A percentile compares a stretch with the other conserved stretches of the same genome.
Evolutionary conservation across 1,140 invertebrate species (phyloP).

Genomic region (Berghia stephanieae): DNA sequence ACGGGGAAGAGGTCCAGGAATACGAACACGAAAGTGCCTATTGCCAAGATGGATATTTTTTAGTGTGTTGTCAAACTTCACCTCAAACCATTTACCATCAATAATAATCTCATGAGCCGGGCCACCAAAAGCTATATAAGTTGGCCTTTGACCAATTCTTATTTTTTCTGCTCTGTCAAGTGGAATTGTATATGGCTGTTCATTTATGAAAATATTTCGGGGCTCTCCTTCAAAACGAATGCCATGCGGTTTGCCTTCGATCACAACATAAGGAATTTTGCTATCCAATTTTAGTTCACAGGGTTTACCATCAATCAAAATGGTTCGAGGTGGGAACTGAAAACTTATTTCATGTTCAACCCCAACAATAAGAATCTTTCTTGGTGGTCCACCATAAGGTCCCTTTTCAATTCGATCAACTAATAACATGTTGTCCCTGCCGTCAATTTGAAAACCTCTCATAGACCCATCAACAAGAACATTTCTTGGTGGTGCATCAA

Average conservation of each 20-base stretch:
- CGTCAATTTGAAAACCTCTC: constrained; percentile 58
- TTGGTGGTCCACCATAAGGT: constrained; percentile 55
- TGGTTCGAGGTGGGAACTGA: constrained; percentile 67
- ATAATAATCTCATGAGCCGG: constrained; percentile 85
- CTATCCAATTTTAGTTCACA: constrained; percentile 88
- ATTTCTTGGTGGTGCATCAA: constrained; percentile 62
- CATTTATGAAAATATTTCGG: constrained; percentile 89
- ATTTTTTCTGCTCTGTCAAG: constrained; percentile 81
- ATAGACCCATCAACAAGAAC: constrained; percentile 49
- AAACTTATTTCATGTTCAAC: constrained; percentile 57
- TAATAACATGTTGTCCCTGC: constrained; percentile 58
- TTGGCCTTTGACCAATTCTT: constrained; percentile 77
- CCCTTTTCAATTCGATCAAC: constrained; percentile 60
- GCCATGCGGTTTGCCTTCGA: constrained; percentile 70
- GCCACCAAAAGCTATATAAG: constrained; percentile 88
- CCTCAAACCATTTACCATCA: constrained; percentile 72
- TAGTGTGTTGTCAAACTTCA: constrained; percentile 60
- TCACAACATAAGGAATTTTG: constrained; percentile 83
- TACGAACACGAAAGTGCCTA: constrained; percentile 82
- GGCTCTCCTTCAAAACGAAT: constrained; percentile 92
- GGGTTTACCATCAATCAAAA: constrained; percentile 83
- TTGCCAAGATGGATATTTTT: constrained; percentile 63
- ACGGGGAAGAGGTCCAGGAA: constrained; percentile 82
- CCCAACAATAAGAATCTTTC: constrained; percentile 52
- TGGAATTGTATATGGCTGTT: constrained; percentile 76